A percentile compares a stretch with the other conserved stretches of the same genome.
These are phyloP conservation scores for Cacoxenus indagator DNA, from an alignment of 2,888 invertebrate genomes.

Conservation along the genomic window DNA sequence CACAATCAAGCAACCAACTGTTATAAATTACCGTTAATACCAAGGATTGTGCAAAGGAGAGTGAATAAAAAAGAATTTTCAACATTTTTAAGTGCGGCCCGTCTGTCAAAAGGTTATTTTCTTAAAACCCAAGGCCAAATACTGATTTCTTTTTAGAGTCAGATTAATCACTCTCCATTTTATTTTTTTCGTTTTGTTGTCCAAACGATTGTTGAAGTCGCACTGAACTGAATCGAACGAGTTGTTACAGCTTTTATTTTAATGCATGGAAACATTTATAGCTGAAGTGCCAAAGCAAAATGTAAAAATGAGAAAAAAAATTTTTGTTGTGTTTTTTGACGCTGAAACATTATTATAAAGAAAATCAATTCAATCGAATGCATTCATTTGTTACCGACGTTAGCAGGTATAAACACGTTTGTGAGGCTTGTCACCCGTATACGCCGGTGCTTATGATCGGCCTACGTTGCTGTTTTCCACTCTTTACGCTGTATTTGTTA, in stretches of 20 bases:
- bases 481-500: no score
- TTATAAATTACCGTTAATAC: constrained; percentile 4
- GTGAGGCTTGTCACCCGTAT: background rate
- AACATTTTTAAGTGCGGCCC: no score
- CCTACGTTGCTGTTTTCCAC: no score
- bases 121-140: no score
- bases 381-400: background rate
- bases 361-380: background rate
- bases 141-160: constrained; percentile 1
- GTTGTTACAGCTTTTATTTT: constrained; percentile 8
- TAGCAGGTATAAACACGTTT: background rate
- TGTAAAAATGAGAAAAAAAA: background rate
- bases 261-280: background rate
- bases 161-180: background rate
- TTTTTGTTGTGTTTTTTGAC: background rate
- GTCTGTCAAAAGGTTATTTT: no score
- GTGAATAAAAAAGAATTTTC: background rate
- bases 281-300: background rate
- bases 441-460: background rate
- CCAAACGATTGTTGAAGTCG: background rate
- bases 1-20: no score
- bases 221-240: background rate
- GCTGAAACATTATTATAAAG: background rate
- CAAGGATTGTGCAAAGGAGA: background rate
- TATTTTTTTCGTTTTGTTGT: constrained; percentile 2